Percentiles rank a stretch among this genome's conserved stretches.
Evolutionary conservation across 2,113 vertebrate species (phyloP).

Genomic region (Tragelaphus scriptus): DNA sequence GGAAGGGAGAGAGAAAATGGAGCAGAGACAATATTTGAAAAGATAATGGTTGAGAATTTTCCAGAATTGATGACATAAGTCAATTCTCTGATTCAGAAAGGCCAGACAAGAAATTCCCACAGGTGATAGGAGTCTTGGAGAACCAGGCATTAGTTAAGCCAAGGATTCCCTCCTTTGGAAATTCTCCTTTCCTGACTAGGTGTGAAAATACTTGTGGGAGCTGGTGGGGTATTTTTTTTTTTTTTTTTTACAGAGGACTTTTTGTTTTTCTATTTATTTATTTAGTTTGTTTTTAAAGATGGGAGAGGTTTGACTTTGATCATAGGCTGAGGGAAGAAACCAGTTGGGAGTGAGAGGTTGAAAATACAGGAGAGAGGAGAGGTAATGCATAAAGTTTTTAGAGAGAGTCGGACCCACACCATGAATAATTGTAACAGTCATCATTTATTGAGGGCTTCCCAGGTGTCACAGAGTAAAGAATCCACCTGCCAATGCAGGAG

Average conservation of each 20-base stretch:
- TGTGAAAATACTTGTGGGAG: not conserved
- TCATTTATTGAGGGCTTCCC: not conserved
- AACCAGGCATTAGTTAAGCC: not conserved
- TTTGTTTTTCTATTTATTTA: not conserved
- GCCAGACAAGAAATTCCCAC: not conserved
- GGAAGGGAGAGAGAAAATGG: not conserved
- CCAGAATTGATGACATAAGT: not conserved
- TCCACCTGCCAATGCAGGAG: not conserved
- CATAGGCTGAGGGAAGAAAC: not conserved
- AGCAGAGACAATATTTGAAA: not conserved
- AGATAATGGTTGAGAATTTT: not conserved
- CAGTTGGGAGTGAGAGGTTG: not conserved
- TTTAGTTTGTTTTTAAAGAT: not conserved
- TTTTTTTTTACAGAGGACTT: not conserved
- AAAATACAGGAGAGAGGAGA: not conserved
- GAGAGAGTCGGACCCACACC: not conserved
- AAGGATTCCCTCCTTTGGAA: not conserved
- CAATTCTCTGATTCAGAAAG: not conserved
- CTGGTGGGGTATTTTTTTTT: not conserved
- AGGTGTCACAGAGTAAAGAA: not conserved
- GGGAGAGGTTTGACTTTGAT: not conserved
- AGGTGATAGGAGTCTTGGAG: not conserved
- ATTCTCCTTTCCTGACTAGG: not conserved
- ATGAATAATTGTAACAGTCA: not conserved
- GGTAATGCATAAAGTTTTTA: not conserved